These are phyloP conservation scores for Drepana falcataria DNA, from an alignment of 2,888 invertebrate genomes.

Conservation along the genomic window DNA sequence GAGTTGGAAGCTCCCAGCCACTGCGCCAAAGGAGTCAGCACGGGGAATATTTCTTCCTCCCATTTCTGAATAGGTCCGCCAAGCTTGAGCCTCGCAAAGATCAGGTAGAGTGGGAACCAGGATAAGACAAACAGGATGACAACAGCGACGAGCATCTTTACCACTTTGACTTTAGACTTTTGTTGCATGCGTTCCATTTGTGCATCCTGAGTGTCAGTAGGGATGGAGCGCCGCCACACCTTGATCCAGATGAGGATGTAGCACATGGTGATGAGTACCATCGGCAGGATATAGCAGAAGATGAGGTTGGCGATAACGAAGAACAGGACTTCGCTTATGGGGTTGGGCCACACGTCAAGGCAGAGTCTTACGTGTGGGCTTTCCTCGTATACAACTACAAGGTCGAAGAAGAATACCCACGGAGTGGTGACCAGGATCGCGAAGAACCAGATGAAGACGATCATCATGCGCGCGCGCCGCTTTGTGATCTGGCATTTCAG, in stretches of 20 bases:
- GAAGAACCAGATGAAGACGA: constrained; percentile 93
- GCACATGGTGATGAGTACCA: constrained; percentile 93
- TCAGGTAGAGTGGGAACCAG: constrained; percentile 94
- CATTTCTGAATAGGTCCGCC: constrained; percentile 85
- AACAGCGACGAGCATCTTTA: constrained; percentile 95
- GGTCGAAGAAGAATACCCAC: constrained; percentile 94
- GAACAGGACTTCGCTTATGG: constrained; percentile 88
- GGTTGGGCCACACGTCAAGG: constrained; percentile 91
- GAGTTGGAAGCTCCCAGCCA: constrained; percentile 96
- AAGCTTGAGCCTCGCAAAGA: constrained; percentile 91
- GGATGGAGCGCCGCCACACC: constrained; percentile 92
- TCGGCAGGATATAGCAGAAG: constrained; percentile 93
- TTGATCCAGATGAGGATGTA: constrained; percentile 95
- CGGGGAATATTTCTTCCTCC: constrained; percentile 88
- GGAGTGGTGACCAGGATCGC: constrained; percentile 91
- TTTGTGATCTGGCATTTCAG: constrained; percentile 94
- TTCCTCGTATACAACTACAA: constrained; percentile 85
- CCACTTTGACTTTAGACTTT: constrained; percentile 95
- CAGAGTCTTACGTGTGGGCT: constrained; percentile 87
- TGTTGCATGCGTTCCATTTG: constrained; percentile 96
- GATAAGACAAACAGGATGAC: constrained; percentile 95
- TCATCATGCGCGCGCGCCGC: constrained; percentile 90
- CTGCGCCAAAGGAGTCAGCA: constrained; percentile 92
- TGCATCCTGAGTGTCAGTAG: constrained; percentile 93
- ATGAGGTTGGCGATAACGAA: constrained; percentile 93